Percentiles rank a stretch among this genome's conserved stretches.
These are phyloP conservation scores for Tipula helvola DNA, from an alignment of 2,888 invertebrate species.

Conservation along the genomic window DNA sequence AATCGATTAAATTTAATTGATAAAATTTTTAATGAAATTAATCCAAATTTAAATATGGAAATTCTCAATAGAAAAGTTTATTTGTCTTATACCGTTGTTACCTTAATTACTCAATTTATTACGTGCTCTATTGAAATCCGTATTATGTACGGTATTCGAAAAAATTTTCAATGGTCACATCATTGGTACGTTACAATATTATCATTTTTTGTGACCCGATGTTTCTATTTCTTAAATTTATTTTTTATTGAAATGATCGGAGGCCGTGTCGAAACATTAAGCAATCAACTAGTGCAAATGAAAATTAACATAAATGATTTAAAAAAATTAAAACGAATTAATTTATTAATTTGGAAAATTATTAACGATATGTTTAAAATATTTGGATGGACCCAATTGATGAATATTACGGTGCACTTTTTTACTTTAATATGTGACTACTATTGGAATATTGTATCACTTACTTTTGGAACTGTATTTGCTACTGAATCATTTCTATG, in stretches of 20 bases:
- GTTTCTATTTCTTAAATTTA: not conserved
- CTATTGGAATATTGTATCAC: not conserved
- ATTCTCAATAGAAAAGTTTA: not conserved
- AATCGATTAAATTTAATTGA: not conserved
- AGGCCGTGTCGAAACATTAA: not conserved
- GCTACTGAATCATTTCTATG: not conserved
- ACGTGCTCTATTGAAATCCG: not conserved
- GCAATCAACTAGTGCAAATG: not conserved
- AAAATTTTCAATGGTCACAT: slow-evolving; percentile 5
- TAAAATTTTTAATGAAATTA: not conserved
- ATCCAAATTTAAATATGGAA: slow-evolving; percentile 8
- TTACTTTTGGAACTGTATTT: not conserved
- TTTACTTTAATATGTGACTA: not conserved
- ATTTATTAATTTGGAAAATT: not conserved
- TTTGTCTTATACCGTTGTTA: not conserved
- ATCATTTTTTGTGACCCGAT: not conserved
- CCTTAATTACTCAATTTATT: not conserved
- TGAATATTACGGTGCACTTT: slow-evolving; percentile 6
- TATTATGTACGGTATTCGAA: not conserved
- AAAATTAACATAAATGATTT: not conserved
- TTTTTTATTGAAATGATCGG: slow-evolving; percentile 7
- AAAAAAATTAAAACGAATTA: not conserved
- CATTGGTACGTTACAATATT: slow-evolving; percentile 8
- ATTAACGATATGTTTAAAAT: not conserved
- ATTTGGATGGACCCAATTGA: slow-evolving; percentile 9